Evolutionary conservation across 2,888 invertebrate species (phyloP), one percentile per base, ranked within the genome.

Genomic region (Micoletzkya japonica): DNA sequence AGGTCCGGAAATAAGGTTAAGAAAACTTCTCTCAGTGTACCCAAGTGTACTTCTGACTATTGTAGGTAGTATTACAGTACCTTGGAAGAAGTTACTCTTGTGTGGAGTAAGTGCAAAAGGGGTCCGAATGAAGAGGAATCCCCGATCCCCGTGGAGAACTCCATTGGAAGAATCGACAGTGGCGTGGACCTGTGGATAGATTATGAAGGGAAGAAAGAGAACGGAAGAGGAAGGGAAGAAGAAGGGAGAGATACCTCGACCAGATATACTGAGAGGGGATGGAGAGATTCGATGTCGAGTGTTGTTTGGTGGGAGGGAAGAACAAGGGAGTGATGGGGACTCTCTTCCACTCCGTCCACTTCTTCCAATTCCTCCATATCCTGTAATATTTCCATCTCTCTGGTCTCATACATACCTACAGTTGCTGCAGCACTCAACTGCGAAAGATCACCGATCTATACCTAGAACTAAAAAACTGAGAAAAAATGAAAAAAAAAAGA

Each of bases 111-210:
- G 44, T 44, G 20, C 44, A 44, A 36, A 17, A 56, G 57, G 39
- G 0, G 82, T 83, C 24, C 77, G 57, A n/a, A 83, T 73, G 63
- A 83, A 78, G 2, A 82, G 44, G 20, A 82, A 58, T 2, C 81
- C 82, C 50, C 82, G 78, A 60, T 82, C 84, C 26, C 84, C 84
- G 17, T 78, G 76, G 32, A 85, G 59, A 57, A 82, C 81, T 4
- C 82, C 83, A 26, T 85, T 80, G 2, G 71, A 73, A 1, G 81
- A 78, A 30, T 83, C 83, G 6, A 80, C 84, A 0, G 76, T 75
- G 2, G 82, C 83, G 60, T 78, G 77, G 10, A 83, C 75, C 74
- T 77, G 54, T n/a, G 14, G 37, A 37, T 39, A 39, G 39, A 39
- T 39, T 39, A 39, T 17, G 34, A 17, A 20, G 2, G 32, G 17